phyloP scores from a whole-genome alignment of 2,797 vertebrate genomes.

The Eurystomus glaucurus region DNA sequence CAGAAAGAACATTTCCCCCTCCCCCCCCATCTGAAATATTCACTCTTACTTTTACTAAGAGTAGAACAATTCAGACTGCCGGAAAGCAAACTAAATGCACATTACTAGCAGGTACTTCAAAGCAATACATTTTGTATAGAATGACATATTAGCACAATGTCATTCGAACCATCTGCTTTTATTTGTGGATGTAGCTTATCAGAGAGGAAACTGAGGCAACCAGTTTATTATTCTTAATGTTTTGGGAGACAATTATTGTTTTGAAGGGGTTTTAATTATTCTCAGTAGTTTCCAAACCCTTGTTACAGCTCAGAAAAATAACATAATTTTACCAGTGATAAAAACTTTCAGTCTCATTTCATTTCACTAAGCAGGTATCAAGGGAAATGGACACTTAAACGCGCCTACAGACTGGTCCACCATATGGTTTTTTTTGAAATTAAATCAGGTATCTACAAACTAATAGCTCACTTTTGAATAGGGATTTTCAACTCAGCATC shows the following conservation, averaged over 20 bases:
- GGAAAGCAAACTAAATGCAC: constrained; percentile 4
- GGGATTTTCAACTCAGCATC: not conserved
- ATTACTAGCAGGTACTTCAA: not conserved
- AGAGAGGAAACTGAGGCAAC: constrained; percentile 15
- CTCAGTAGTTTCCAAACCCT: not conserved
- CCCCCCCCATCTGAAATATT: not conserved
- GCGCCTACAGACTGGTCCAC: not conserved
- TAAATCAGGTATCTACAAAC: not conserved
- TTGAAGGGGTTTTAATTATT: not conserved
- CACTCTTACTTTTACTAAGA: not conserved
- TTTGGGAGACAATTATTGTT: constrained; percentile 29
- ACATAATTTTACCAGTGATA: not conserved
- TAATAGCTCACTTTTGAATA: not conserved
- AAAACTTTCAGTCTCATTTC: not conserved
- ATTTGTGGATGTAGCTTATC: not conserved
- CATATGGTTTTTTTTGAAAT: not conserved
- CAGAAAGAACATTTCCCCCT: not conserved
- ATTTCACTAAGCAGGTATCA: not conserved
- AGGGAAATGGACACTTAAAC: not conserved
- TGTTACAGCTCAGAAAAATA: not conserved
- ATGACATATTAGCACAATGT: not conserved
- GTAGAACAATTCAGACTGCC: constrained; percentile 16
- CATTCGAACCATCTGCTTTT: not conserved
- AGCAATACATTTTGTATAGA: not conserved
- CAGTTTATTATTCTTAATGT: constrained; percentile 40